A percentile compares a stretch with the other conserved stretches of the same genome.
These are phyloP conservation scores for Galerucella calmariensis DNA, from an alignment of 2,888 invertebrate species.

Conservation along the genomic window DNA sequence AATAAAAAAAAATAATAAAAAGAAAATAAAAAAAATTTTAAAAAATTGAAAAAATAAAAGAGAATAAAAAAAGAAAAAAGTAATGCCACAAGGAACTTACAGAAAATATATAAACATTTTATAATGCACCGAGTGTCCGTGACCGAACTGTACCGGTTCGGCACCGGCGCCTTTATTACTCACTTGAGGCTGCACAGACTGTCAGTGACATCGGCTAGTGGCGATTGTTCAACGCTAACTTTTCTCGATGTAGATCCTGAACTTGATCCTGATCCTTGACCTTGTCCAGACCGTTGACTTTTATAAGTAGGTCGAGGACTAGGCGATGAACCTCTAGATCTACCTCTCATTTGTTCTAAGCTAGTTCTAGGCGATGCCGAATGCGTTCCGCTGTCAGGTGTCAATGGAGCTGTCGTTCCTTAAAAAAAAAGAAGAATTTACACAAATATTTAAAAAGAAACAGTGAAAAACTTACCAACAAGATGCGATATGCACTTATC, in stretches of 20 bases:
- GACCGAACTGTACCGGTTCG: no score
- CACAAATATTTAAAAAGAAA: background rate
- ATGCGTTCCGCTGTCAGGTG: constrained; percentile 62
- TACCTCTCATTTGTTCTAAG: constrained; percentile 55
- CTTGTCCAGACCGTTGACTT: constrained; percentile 56
- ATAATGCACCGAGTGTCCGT: no score
- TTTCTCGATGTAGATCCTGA: constrained; percentile 49
- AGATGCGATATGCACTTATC: constrained; percentile 90
- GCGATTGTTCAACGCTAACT: constrained; percentile 58
- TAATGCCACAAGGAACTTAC: no score
- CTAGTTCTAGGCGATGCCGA: constrained; percentile 59
- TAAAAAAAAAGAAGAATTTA: background rate
- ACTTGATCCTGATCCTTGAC: background rate
- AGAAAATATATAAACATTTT: no score
- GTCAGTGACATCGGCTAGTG: constrained; percentile 51
- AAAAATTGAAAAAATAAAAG: no score
- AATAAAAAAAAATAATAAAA: no score
- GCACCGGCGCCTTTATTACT: background rate
- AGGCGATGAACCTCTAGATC: constrained; percentile 62
- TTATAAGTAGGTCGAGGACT: constrained; percentile 61
- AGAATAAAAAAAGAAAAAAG: no score
- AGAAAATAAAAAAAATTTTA: no score
- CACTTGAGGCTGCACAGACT: constrained; percentile 42
- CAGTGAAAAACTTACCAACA: constrained; percentile 68
- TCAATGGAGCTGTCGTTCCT: constrained; percentile 67